Evolutionary conservation across 2,888 invertebrate species (phyloP), one percentile per base, ranked within the genome.

Genomic region (Athetis lepigone): DNA sequence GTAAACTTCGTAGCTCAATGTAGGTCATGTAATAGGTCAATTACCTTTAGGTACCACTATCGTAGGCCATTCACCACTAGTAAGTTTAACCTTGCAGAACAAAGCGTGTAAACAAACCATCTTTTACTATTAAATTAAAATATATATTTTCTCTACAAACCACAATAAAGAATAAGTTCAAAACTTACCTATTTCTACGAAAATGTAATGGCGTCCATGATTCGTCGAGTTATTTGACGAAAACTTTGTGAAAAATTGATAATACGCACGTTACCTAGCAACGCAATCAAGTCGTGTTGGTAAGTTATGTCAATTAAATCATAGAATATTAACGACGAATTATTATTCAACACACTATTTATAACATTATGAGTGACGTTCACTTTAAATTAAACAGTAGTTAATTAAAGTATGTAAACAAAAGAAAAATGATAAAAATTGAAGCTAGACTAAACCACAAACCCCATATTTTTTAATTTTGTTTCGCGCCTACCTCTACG

Each of bases 241-340:
- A 75, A 80, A 77, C 74, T 81, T 72, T 56, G 68, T 65, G 39
- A 72, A 52, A 78, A 80, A 75, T 77, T 84, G 80, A 85, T 88
- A 85, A 82, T 81, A 80, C 80, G 75, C 59, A 37, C 42, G 92
- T 93, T 76, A 74, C 93, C 82, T 89, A 90, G 93, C 92, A 92
- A 93, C 92, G 79, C 85, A 90, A 91, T 92, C 91, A 85, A 77
- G 63, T 75, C 50, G 51, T 51, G 16, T 39, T 33, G 40, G 79
- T 43, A 50, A 50, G 54, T 52, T 70, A 62, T 23, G 40, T 63
- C 57, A 75, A 65, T 45, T 51, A 43, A 47, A 36, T 7, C 16
- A 16, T 37, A 37, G 16, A 51, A 23, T 33, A 21, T 0, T 50
- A 43, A 40, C 46, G 23, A 64, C 42, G 36, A 71, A 52, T 40